Conservation (phyloP, 64 coral and sea anemone species). For the Pocillopora damicornis region DNA sequence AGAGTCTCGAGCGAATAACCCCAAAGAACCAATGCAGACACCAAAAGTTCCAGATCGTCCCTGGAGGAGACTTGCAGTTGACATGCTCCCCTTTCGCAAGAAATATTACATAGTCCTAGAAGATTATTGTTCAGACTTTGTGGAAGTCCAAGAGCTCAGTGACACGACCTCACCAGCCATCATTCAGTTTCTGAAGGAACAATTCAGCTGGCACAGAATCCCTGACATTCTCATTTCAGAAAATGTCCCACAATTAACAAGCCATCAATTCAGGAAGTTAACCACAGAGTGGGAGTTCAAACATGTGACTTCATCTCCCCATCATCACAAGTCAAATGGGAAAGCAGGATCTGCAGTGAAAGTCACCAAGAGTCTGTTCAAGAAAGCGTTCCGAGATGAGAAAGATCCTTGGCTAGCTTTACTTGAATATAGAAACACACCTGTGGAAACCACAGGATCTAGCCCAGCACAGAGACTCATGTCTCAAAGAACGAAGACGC, state of each 20-base stretch:
- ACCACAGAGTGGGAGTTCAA: too few relatives aligned
- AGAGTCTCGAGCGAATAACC: slow-evolving; percentile 58
- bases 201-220: slow-evolving; percentile 49
- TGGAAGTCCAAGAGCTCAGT: background rate
- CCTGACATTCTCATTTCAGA: background rate
- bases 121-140: too few relatives aligned
- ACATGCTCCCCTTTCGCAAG: slow-evolving; percentile 32
- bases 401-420: background rate
- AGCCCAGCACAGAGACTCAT: background rate
- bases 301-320: too few relatives aligned
- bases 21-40: slow-evolving; percentile 55
- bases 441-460: background rate
- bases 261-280: too few relatives aligned
- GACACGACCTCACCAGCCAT: slow-evolving; percentile 26
- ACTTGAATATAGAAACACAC: background rate
- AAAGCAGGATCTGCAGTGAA: background rate
- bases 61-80: slow-evolving; percentile 49
- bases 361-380: background rate
- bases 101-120: background rate
- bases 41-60: slow-evolving; percentile 66
- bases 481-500: slow-evolving; percentile 30
- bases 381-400: too few relatives aligned
- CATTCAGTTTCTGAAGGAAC: slow-evolving; percentile 48
- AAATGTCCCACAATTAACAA: too few relatives aligned
- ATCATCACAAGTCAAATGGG: too few relatives aligned